Evolutionary conservation across 2,113 vertebrate species (phyloP).

Genomic region (Casuarius casuarius): DNA sequence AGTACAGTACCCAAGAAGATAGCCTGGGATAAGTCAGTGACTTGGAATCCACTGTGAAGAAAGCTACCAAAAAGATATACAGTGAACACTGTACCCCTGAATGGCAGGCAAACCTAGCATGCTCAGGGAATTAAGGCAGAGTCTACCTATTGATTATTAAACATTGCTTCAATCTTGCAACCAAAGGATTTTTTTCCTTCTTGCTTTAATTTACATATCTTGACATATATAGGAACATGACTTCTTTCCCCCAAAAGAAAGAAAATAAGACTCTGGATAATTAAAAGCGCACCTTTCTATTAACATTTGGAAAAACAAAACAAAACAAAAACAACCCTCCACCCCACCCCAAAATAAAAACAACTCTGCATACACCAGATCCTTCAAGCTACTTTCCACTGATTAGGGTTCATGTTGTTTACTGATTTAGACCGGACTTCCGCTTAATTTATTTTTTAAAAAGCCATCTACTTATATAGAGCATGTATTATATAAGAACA

Average conservation of each 20-base stretch:
- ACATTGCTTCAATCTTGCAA: background rate
- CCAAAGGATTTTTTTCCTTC: background rate
- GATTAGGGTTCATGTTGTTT: background rate
- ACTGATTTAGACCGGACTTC: background rate
- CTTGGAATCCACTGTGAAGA: background rate
- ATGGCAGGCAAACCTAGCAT: background rate
- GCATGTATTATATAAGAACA: background rate
- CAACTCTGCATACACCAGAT: background rate
- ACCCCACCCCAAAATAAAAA: background rate
- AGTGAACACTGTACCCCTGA: background rate
- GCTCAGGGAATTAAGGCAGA: background rate
- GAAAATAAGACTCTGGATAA: background rate
- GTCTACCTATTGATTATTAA: background rate
- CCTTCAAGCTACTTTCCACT: background rate
- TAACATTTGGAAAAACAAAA: background rate
- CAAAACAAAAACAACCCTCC: background rate
- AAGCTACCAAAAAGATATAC: background rate
- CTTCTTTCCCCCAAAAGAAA: background rate
- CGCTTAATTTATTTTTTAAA: background rate
- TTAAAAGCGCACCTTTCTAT: background rate
- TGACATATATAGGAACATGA: background rate
- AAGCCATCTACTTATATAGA: background rate
- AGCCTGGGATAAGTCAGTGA: background rate
- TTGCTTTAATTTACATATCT: background rate
- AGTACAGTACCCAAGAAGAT: fast-evolving